Evolutionary conservation across 2,113 vertebrate genomes (phyloP), one percentile per base, ranked within the genome.

Genomic region (Daphoenositta chrysoptera): DNA sequence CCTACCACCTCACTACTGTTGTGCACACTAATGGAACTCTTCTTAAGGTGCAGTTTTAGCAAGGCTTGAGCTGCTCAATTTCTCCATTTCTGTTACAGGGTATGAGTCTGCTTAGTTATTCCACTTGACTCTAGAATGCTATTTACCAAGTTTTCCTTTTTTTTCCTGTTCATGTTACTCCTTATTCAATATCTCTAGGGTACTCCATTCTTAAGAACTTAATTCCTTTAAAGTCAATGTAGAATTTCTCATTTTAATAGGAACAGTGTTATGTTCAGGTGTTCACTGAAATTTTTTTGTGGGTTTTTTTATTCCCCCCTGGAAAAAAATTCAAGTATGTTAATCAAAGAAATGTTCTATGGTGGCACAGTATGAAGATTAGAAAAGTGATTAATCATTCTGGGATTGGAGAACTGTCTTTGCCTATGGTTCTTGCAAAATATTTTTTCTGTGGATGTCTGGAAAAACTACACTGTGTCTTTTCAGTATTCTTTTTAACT

Each of bases 281-380:
- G 39, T 80, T 96, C 2, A 3, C 24, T 51, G 30, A 80, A 69
- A 3, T 2, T 24, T 71, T 90, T 80, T 22, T 1, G 45, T 66
- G 48, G 21, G 1, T 18, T 45, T 39, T 61, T 40, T 72, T 20
- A n/a, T 1, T 0, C 1, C 11, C 2, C 12, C 16, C 15, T 1
- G 10, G 48, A 56, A 71, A 85, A 87, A 71, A 56, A 30, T 6
- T 82, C 11, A 63, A 68, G 60, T 20, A 37, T 21, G 18, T 73
- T 89, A 89, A 82, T 90, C 61, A 82, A 91, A 87, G n/a, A 68
- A 92, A 79, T 61, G 19, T 81, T 72, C 10, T 87, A 17, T 71
- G 14, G 65, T 89, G 71, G 48, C 11, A 15, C 37, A 53, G 4
- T 76, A 61, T 72, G 26, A 87, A 87, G n/a, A 57, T 87, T 80